Evolutionary conservation across 2,113 vertebrate species (phyloP).

Genomic region (Micronisus gabar): DNA sequence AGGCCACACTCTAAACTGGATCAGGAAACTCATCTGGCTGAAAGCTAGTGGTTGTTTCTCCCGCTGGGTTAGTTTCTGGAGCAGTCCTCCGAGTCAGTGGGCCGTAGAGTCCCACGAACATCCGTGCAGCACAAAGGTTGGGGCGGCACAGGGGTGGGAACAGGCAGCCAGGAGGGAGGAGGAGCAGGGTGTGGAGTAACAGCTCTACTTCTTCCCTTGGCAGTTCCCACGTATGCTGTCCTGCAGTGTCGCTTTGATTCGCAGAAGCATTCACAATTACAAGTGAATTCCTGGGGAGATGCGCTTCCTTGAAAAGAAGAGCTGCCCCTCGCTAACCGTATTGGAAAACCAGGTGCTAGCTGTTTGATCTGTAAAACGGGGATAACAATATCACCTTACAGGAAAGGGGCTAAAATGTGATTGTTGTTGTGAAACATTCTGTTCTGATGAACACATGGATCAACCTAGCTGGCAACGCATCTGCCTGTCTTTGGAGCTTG

Average conservation of each 20-base stretch:
- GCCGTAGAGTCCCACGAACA: not conserved
- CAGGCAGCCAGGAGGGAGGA: not conserved
- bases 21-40: not conserved
- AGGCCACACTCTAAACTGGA: not conserved
- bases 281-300: not conserved
- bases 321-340: not conserved
- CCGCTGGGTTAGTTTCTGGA: not conserved
- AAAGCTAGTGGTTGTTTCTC: not conserved
- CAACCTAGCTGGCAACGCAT: not conserved
- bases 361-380: not conserved
- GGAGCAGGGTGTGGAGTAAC: not conserved
- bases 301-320: not conserved
- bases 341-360: not conserved
- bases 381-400: not conserved
- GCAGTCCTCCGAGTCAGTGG: not conserved
- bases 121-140: not conserved
- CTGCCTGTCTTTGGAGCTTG: not conserved
- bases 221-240: not conserved
- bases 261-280: not conserved
- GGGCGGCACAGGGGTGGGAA: not conserved
- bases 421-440: not conserved
- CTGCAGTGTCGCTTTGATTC: not conserved
- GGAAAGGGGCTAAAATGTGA: not conserved
- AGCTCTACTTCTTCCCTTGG: not conserved
- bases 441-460: not conserved